phyloP scores from a whole-genome alignment of 2,113 vertebrate genomes.

The Platysternon megacephalum region DNA sequence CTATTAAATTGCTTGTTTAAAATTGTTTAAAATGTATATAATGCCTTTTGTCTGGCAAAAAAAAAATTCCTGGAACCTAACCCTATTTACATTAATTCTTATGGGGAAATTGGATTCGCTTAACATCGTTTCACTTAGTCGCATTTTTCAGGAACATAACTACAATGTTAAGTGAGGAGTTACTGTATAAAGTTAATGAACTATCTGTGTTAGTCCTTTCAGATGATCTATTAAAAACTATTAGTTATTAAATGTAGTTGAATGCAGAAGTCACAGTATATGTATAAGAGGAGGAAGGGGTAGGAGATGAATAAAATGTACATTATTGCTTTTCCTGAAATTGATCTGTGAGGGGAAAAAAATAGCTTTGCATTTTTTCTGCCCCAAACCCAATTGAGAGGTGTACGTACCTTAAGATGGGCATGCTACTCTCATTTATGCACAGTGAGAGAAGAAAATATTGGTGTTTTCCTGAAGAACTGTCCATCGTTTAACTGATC shows the following conservation, averaged over 20 bases:
- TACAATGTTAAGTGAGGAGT: no score
- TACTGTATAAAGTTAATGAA: not conserved
- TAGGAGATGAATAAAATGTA: not conserved
- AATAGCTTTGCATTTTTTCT: rapidly evolving
- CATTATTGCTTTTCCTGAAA: not conserved
- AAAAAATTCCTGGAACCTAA: no score
- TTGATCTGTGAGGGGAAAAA: not conserved
- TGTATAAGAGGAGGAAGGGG: not conserved
- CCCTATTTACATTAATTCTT: no score
- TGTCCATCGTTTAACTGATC: not conserved
- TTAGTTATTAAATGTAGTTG: not conserved
- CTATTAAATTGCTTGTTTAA: no score
- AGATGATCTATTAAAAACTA: not conserved
- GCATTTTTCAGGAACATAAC: no score
- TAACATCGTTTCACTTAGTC: no score
- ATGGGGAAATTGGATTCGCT: no score
- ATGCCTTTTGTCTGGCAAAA: no score
- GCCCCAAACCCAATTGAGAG: not conserved
- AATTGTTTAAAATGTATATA: no score
- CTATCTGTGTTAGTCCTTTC: not conserved
- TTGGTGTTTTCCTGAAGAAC: not conserved
- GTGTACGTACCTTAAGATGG: not conserved
- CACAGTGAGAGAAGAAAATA: rapidly evolving
- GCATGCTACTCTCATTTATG: not conserved
- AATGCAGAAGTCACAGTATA: not conserved